Conservation (phyloP, 2,888 invertebrate genomes). For the Drosophila aldrichi region DNA sequence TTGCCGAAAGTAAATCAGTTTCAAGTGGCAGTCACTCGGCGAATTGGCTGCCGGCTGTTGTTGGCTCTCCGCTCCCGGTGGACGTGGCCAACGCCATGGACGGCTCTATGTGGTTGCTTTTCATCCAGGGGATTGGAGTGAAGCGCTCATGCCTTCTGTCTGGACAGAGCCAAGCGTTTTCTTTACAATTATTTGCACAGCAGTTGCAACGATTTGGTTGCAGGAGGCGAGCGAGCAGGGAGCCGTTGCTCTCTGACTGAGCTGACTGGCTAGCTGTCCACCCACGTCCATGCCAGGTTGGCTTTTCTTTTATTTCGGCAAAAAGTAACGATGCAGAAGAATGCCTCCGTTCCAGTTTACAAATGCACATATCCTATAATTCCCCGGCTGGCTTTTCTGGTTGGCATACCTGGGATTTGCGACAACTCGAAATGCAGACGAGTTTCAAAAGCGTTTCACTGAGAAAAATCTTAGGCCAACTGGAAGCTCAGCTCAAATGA, state of each 20-base stretch:
- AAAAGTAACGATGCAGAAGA: constrained; percentile 76
- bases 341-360: constrained; percentile 51
- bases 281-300: constrained; percentile 4
- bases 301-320: constrained; percentile 70
- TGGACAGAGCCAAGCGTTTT: constrained; percentile 44
- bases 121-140: constrained; percentile 19
- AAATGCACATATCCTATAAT: constrained; percentile 30
- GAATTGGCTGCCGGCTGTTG: constrained; percentile 68
- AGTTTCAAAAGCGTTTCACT: constrained; percentile 35
- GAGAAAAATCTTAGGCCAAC: constrained; percentile 9
- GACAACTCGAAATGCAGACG: not conserved
- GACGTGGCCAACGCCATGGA: constrained; percentile 28
- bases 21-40: constrained; percentile 69
- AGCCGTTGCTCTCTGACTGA: constrained; percentile 1
- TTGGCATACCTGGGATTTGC: constrained; percentile 50
- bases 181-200: constrained; percentile 79
- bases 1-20: constrained; percentile 79
- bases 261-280: constrained; percentile 4
- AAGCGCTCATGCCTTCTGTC: constrained; percentile 39
- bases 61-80: constrained; percentile 39
- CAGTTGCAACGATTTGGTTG: constrained; percentile 69
- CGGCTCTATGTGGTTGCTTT: constrained; percentile 36
- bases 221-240: constrained; percentile 4
- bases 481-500: not conserved
- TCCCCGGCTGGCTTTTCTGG: constrained; percentile 38